phyloP scores from a whole-genome alignment of 2,888 invertebrate species.

The Heliothis peltigera region DNA sequence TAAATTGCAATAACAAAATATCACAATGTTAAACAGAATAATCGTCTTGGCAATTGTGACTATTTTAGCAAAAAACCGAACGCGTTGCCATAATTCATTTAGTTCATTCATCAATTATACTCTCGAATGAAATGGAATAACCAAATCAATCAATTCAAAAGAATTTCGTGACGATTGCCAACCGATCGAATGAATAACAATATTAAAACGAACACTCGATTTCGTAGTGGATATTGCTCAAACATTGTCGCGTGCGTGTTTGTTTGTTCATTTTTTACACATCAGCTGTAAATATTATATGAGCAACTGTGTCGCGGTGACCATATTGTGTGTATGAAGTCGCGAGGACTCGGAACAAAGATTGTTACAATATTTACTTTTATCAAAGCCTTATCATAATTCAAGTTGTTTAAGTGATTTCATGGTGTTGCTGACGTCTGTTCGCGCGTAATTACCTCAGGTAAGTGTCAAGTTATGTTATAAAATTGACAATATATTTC shows the following conservation, averaged over 20 bases:
- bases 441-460: slow-evolving; percentile 70
- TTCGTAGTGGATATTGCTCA: slow-evolving; percentile 65
- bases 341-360: slow-evolving; percentile 70
- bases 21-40: not conserved
- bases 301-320: slow-evolving; percentile 70
- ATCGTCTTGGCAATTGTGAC: not conserved
- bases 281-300: slow-evolving; percentile 64
- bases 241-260: slow-evolving; percentile 65
- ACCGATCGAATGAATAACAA: slow-evolving; percentile 70
- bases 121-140: slow-evolving; percentile 54
- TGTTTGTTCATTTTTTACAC: slow-evolving; percentile 65
- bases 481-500: slow-evolving; percentile 48
- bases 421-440: slow-evolving; percentile 71
- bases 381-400: slow-evolving; percentile 76
- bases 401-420: slow-evolving; percentile 73
- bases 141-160: slow-evolving; percentile 75
- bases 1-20: too few species aligned
- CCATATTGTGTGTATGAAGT: slow-evolving; percentile 72
- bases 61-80: slow-evolving; percentile 20
- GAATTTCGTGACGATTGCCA: slow-evolving; percentile 75
- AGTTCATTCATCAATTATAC: slow-evolving; percentile 44
- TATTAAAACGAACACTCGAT: slow-evolving; percentile 65
- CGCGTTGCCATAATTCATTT: slow-evolving; percentile 19
- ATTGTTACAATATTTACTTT: slow-evolving; percentile 74
- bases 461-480: slow-evolving; percentile 71